Percentiles rank a stretch among this genome's conserved stretches.
Conservation (phyloP, 2,888 invertebrate genomes). For the Plebejus argus region DNA sequence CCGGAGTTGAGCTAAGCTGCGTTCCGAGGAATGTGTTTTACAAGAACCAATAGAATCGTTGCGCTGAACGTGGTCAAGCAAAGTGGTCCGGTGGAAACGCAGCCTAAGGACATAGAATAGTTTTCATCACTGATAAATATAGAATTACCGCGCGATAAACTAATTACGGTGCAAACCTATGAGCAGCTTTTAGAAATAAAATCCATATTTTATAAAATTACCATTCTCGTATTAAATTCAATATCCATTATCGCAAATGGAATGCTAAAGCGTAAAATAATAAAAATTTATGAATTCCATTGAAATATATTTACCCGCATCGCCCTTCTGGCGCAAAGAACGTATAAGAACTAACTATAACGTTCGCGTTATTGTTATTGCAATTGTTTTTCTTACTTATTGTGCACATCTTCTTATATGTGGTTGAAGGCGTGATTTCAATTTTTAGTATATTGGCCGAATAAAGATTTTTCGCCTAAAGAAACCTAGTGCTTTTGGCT, state of each 20-base stretch:
- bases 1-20: too few species aligned
- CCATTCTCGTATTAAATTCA: neutral
- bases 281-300: slow-evolving; percentile 15
- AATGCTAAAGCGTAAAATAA: slow-evolving; percentile 12
- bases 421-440: neutral
- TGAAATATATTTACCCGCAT: slow-evolving; percentile 4
- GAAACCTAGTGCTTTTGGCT: neutral
- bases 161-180: neutral
- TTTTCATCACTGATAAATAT: too few species aligned
- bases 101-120: too few species aligned
- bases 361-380: slow-evolving; percentile 21
- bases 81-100: too few species aligned
- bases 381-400: neutral
- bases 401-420: neutral
- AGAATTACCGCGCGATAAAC: too few species aligned
- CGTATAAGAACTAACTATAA: neutral
- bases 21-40: too few species aligned
- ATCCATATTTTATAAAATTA: neutral
- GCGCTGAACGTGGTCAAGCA: too few species aligned
- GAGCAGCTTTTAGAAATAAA: neutral
- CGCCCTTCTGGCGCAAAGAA: neutral
- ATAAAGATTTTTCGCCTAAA: too few species aligned
- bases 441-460: neutral
- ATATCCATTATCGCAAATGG: neutral
- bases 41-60: too few species aligned